Evolutionary conservation across 2,113 vertebrate genomes (phyloP), one percentile per base, ranked within the genome.

Genomic region (Damaliscus lunatus): DNA sequence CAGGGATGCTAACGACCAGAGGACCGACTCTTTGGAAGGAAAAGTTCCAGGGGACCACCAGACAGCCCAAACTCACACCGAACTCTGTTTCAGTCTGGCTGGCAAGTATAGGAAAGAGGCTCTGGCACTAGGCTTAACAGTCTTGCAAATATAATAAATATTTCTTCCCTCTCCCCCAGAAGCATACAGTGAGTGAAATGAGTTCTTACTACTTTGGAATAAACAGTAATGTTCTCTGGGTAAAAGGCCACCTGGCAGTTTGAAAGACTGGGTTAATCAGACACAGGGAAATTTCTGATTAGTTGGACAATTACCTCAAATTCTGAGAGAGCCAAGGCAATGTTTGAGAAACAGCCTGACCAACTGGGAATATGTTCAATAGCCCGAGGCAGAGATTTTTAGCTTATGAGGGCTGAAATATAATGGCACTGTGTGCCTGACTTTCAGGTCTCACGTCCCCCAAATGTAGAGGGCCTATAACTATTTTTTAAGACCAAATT

Each of bases 221-320:
- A 94, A 97, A 97, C 33, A 97, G 84, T 31, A 94, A 67, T 60
- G 81, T 57, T 96, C 92, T 96, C 87, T 82, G 84, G 85, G 92
- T 92, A 82, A 92, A 67, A 53, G 92, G 92, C 96, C 94, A 96
- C 92, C 81, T 71, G 91, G 92, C 97, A 97, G 84, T 90, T 78
- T 96, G 90, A 96, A 94, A 95, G 94, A 97, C 5, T 80, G 88
- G 81, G 96, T 96, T 97, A 94, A 97, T 96, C 95, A 96, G 90
- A 97, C 60, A 95, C 55, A 81, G 92, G 77, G 88, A 98, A 96
- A 95, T 94, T 97, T 97, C 95, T 96, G 95, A 97, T 97, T 96
- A 98, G 97, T 87, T 96, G 91, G 97, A 95, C 88, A 95, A 93
- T 95, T 94, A 95, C 74, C 90, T 87, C n/a, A 0, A 91, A 93